phyloP scores from a whole-genome alignment of 2,113 vertebrate genomes.

The Zeus faber region DNA sequence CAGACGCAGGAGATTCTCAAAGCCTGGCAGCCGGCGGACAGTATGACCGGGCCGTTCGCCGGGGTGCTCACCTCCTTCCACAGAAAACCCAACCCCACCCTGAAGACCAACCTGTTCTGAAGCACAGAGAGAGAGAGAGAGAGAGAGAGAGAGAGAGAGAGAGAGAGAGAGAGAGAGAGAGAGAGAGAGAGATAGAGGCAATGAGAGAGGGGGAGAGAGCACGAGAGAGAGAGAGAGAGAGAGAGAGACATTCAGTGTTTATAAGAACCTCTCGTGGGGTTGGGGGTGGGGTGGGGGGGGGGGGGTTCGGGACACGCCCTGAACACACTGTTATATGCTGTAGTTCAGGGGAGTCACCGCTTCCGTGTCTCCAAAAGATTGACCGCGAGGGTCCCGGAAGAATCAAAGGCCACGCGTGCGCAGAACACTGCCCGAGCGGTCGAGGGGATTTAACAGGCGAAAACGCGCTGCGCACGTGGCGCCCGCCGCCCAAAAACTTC shows the following conservation, averaged over 20 bases:
- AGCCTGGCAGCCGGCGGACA: constrained; percentile 90
- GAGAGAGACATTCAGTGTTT: too few relatives aligned
- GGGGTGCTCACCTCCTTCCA: constrained; percentile 94
- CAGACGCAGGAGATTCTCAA: constrained; percentile 87
- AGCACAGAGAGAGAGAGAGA: constrained; percentile 39
- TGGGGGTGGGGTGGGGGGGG: constrained; percentile 23
- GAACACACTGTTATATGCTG: constrained; percentile 24
- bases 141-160: constrained; percentile 13
- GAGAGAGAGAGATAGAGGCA: constrained; percentile 10
- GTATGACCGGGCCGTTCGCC: constrained; percentile 89
- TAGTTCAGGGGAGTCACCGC: constrained; percentile 3
- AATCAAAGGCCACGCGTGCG: too few relatives aligned
- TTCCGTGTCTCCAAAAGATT: too few relatives aligned
- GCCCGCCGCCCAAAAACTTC: too few relatives aligned
- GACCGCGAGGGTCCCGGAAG: too few relatives aligned
- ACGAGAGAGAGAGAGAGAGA: neutral
- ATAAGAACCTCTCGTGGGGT: too few relatives aligned
- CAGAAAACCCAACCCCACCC: constrained; percentile 83
- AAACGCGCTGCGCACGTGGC: too few relatives aligned
- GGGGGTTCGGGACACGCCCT: constrained; percentile 30
- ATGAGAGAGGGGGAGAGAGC: too few relatives aligned
- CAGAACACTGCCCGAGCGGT: too few relatives aligned
- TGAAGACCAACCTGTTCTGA: constrained; percentile 96
- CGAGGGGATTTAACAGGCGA: too few relatives aligned
- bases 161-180: constrained; percentile 6